Evolutionary conservation across 2,888 invertebrate species (phyloP), one percentile per base, ranked within the genome.

Genomic region (Teleiodes luculella): DNA sequence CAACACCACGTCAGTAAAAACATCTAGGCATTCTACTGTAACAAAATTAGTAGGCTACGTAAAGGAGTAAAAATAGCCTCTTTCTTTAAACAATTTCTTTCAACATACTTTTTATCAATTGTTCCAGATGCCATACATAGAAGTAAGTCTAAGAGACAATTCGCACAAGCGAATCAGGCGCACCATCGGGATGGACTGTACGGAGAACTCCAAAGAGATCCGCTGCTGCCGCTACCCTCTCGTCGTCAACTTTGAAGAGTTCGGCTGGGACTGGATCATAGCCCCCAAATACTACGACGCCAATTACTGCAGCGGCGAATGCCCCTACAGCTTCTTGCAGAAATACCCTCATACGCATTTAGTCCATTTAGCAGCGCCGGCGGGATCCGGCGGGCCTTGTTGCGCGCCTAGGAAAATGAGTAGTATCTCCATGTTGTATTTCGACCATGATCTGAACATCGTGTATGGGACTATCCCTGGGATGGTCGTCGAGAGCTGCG

Each of bases 261-360:
- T 98, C 76, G 98, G 98, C 24, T 98, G 98, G 97, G 97, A 98
- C 76, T 99, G 98, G 94, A 96, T 99, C 70, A 97, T 99, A 56
- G 98, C 98, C 0, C 99, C 99, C 0, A 97, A 96, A 71, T 92
- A 94, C 57, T 99, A 98, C 89, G 95, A 96, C 72, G 98, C 98
- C 6, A 97, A 97, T 86, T 98, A 98, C 88, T 99, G 99, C 88
- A 94, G 96, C 53, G 98, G 99, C 6, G 97, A 98, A 70, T 99
- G 99, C 80, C 95, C 95, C 0, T 95, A 94, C 83, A 94, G 96
- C 50, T 96, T 96, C 76, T 87, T 97, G 58, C 96, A 96, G 74
- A 94, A 94, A 71, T 95, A 95, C 75, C 94, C 96, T 0, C 96
- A 97, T 79, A 97, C 97, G 7, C 96, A 97, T 83, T 90, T 98